These are phyloP conservation scores for Mormyrus iriodes DNA, from an alignment of 2,113 vertebrate species.

Conservation along the genomic window DNA sequence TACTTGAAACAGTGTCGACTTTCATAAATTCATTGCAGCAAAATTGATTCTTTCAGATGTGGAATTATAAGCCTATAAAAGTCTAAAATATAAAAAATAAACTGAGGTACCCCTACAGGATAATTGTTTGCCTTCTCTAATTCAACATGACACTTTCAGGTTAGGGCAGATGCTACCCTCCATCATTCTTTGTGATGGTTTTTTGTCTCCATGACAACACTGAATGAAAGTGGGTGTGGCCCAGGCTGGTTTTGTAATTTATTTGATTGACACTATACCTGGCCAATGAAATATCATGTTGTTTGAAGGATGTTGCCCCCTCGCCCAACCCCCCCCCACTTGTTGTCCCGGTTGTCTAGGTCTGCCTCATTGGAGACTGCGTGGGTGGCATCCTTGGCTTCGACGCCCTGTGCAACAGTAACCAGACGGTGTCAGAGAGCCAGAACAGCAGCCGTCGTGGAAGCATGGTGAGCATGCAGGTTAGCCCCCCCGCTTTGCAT, in stretches of 20 bases:
- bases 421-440: constrained; percentile 77
- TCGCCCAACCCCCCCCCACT: not conserved
- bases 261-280: not conserved
- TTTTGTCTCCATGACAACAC: not conserved
- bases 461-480: constrained; percentile 83
- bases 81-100: not conserved
- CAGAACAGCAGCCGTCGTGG: constrained; percentile 88
- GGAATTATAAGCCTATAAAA: not conserved
- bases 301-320: not conserved
- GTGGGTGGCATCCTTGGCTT: constrained; percentile 95
- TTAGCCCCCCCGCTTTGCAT: constrained; percentile 35
- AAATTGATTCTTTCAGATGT: not conserved
- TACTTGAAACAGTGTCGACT: not conserved
- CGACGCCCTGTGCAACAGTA: constrained; percentile 85
- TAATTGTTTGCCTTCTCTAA: not conserved
- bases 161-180: not conserved
- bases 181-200: not conserved
- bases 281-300: not conserved
- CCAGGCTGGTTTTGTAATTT: not conserved
- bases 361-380: constrained; percentile 93
- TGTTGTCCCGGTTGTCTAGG: constrained; percentile 55
- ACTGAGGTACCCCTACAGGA: not conserved
- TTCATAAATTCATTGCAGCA: not conserved
- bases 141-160: not conserved
- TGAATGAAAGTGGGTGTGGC: not conserved